Percentiles rank a stretch among this genome's conserved stretches.
Evolutionary conservation across 1,140 invertebrate species (phyloP).

Genomic region (Prorops nasuta): DNA sequence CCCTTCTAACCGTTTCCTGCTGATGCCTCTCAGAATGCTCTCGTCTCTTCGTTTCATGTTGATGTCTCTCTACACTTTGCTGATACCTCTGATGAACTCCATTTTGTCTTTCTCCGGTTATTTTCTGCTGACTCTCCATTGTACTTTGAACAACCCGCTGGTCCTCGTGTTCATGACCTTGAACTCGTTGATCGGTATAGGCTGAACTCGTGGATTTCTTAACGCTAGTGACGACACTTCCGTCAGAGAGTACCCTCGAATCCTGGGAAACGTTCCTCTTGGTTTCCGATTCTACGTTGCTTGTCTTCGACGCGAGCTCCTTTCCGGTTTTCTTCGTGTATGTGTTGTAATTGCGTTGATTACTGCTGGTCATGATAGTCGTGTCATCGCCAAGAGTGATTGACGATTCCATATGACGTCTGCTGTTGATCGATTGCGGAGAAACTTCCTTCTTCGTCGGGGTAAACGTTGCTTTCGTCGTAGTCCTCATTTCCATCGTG

Average conservation of each 20-base stretch:
- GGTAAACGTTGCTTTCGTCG: slow-evolving; percentile 54
- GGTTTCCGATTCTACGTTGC: slow-evolving; percentile 25
- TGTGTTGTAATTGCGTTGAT: slow-evolving; percentile 64
- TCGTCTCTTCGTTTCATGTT: slow-evolving; percentile 12
- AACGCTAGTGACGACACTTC: slow-evolving; percentile 54
- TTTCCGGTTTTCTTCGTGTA: slow-evolving; percentile 54
- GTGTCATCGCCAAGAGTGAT: slow-evolving; percentile 64
- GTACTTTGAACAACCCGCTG: slow-evolving; percentile 3
- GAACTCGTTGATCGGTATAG: slow-evolving; percentile 17
- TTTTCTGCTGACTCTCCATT: too few relatives aligned
- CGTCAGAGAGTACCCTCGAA: slow-evolving; percentile 57
- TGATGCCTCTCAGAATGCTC: slow-evolving; percentile 14
- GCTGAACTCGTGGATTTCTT: slow-evolving; percentile 50
- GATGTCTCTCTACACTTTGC: slow-evolving; percentile 8
- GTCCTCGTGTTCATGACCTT: slow-evolving; percentile 13
- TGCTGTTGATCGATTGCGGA: slow-evolving; percentile 43
- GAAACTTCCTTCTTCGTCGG: slow-evolving; percentile 45
- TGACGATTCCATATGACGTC: slow-evolving; percentile 64
- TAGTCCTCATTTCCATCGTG: slow-evolving; percentile 58
- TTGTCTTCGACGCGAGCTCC: slow-evolving; percentile 34
- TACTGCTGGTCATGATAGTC: slow-evolving; percentile 57
- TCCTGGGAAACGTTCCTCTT: slow-evolving; percentile 24
- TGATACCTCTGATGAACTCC: not conserved
- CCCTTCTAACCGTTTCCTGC: slow-evolving; percentile 9
- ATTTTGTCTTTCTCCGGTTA: slow-evolving; percentile 4